phyloP scores from a whole-genome alignment of 2,888 invertebrate species.

The Papilio elwesi region DNA sequence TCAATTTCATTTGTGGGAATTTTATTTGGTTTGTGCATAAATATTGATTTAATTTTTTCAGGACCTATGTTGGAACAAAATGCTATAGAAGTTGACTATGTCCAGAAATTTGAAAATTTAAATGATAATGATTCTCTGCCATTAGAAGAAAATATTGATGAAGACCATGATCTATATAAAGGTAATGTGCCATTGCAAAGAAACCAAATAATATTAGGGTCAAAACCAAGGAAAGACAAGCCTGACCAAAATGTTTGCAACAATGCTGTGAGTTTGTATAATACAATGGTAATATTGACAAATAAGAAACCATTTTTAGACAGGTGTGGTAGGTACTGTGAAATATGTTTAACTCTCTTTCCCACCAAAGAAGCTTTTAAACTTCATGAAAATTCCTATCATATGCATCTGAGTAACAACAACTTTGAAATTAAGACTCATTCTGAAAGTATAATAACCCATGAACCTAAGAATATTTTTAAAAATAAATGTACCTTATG shows the following conservation, averaged over 20 bases:
- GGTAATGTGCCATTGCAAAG: background rate
- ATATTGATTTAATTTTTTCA: constrained; percentile 37
- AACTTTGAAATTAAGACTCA: constrained; percentile 12
- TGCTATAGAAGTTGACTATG: background rate
- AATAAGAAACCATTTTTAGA: constrained; percentile 57
- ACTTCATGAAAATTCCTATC: constrained; percentile 49
- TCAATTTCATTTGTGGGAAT: background rate
- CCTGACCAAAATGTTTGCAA: constrained; percentile 9
- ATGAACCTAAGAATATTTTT: constrained; percentile 25
- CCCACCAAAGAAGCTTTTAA: constrained; percentile 48
- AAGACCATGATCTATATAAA: constrained; percentile 4
- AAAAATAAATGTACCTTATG: constrained; percentile 52
- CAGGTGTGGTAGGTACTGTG: constrained; percentile 61
- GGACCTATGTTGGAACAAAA: constrained; percentile 24
- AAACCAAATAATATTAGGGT: constrained; percentile 63
- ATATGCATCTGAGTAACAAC: constrained; percentile 40
- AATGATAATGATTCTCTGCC: background rate
- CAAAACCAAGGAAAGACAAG: constrained; percentile 51
- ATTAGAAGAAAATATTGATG: constrained; percentile 19
- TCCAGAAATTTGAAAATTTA: constrained; percentile 1
- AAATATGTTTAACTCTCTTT: constrained; percentile 64
- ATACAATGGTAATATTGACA: constrained; percentile 53
- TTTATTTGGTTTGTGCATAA: background rate
- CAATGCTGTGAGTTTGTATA: constrained; percentile 25
- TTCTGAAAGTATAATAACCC: background rate